A percentile compares a stretch with the other conserved stretches of the same genome.
These are phyloP conservation scores for Cephalopholis sonnerati DNA, from an alignment of 2,113 vertebrate genomes.

Conservation along the genomic window DNA sequence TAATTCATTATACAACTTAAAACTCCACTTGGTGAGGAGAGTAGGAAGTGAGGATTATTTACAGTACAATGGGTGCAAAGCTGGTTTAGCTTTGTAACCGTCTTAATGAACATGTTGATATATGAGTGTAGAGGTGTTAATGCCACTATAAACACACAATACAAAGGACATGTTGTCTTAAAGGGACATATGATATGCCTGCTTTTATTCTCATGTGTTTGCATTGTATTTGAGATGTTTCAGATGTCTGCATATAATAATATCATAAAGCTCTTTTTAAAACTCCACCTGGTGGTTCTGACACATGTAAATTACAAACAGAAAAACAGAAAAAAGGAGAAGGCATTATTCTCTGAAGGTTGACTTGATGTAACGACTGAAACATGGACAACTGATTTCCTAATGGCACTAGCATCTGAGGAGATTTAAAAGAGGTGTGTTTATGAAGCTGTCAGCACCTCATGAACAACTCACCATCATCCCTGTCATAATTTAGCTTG, in stretches of 20 bases:
- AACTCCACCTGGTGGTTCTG: neutral
- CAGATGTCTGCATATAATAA: no score
- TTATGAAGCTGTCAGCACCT: conserved; percentile 72
- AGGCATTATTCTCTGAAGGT: conserved; percentile 4
- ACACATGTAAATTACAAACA: conserved; percentile 13
- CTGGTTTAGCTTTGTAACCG: conserved; percentile 29
- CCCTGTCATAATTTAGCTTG: conserved; percentile 49
- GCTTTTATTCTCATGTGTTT: neutral
- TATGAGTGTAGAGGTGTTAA: conserved; percentile 20
- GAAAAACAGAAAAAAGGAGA: neutral
- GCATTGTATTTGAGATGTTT: neutral
- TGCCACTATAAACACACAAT: conserved; percentile 9
- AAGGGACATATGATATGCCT: neutral
- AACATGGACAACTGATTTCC: conserved; percentile 63
- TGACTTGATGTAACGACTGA: conserved; percentile 29
- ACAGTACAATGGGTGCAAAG: conserved; percentile 29
- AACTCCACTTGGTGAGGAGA: conserved; percentile 13
- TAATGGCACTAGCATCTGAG: conserved; percentile 55
- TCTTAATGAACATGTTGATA: conserved; percentile 29
- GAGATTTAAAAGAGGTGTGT: conserved; percentile 67
- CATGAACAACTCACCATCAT: conserved; percentile 59
- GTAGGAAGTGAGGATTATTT: conserved; percentile 39
- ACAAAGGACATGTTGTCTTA: neutral
- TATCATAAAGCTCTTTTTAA: no score
- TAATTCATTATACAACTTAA: conserved; percentile 33